Conservation (phyloP, 2,888 invertebrate species). For the Drosophila fungiperda region DNA sequence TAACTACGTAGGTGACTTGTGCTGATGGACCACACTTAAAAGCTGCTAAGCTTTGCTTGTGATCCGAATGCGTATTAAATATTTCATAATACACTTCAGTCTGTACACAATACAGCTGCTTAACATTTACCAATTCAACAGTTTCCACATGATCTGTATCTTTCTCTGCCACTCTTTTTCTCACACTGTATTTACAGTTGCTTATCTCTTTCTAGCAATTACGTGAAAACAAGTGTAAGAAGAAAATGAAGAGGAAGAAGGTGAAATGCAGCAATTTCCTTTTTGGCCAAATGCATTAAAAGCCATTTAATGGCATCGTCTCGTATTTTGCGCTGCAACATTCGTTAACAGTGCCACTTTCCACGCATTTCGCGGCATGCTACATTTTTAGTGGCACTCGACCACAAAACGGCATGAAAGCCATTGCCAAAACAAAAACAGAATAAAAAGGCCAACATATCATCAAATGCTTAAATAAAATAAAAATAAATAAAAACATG, state of each 20-base stretch:
- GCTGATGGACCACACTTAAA: not conserved
- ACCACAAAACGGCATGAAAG: not conserved
- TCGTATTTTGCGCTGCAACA: not conserved
- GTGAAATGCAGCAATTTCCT: not conserved
- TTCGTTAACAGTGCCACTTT: constrained; percentile 1
- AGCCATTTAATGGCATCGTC: not conserved
- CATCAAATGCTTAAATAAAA: not conserved
- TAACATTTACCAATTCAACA: not conserved
- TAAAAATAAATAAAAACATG: not conserved
- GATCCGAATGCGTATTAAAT: not conserved
- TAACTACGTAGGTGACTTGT: not conserved
- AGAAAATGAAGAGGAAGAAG: not conserved
- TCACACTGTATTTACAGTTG: not conserved
- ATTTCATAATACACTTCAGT: not conserved
- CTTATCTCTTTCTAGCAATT: not conserved
- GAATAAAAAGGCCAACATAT: not conserved
- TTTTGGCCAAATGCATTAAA: not conserved
- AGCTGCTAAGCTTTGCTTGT: not conserved
- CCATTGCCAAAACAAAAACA: not conserved
- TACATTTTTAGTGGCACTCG: constrained; percentile 1
- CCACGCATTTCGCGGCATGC: not conserved
- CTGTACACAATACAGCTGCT: not conserved
- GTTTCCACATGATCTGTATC: not conserved
- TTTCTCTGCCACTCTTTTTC: not conserved
- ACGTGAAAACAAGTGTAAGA: not conserved